These are phyloP conservation scores for Andrena praecox DNA, from an alignment of 2,888 invertebrate genomes.

Conservation along the genomic window DNA sequence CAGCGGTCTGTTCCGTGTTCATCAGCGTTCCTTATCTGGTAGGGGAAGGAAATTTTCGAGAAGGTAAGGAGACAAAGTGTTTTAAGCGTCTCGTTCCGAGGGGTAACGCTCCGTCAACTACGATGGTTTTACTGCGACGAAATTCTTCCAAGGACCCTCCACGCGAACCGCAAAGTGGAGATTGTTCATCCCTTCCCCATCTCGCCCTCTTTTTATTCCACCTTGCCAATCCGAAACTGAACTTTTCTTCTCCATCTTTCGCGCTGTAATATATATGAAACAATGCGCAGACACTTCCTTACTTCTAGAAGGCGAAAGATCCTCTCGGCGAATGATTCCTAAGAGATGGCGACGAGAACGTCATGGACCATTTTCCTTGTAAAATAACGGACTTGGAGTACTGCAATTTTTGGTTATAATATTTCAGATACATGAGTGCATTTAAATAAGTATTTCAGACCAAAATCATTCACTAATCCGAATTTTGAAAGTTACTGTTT, in stretches of 20 bases:
- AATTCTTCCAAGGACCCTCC: slow-evolving; percentile 72
- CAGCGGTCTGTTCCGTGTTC: slow-evolving; percentile 55
- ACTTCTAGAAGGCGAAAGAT: neutral
- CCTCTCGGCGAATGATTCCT: too few species aligned
- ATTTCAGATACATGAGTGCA: too few species aligned
- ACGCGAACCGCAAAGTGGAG: slow-evolving; percentile 50
- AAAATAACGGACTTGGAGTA: too few species aligned
- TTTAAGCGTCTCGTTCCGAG: slow-evolving; percentile 75
- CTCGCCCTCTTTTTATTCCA: slow-evolving; percentile 25
- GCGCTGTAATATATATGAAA: neutral
- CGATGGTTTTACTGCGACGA: slow-evolving; percentile 67
- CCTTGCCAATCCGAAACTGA: slow-evolving; percentile 12
- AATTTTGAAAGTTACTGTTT: too few species aligned
- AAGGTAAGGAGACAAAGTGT: slow-evolving; percentile 71
- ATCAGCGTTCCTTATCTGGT: slow-evolving; percentile 61
- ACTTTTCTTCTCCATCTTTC: slow-evolving; percentile 10
- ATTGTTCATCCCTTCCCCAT: slow-evolving; percentile 45
- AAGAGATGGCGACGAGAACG: too few species aligned
- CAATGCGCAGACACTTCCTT: neutral
- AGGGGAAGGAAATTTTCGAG: slow-evolving; percentile 63
- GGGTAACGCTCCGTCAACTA: slow-evolving; percentile 77
- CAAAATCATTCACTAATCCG: too few species aligned
- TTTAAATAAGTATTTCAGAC: too few species aligned
- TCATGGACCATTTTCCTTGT: too few species aligned
- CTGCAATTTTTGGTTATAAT: too few species aligned